Conservation (phyloP, 2,888 invertebrate genomes). For the Caradrina kadenii region DNA sequence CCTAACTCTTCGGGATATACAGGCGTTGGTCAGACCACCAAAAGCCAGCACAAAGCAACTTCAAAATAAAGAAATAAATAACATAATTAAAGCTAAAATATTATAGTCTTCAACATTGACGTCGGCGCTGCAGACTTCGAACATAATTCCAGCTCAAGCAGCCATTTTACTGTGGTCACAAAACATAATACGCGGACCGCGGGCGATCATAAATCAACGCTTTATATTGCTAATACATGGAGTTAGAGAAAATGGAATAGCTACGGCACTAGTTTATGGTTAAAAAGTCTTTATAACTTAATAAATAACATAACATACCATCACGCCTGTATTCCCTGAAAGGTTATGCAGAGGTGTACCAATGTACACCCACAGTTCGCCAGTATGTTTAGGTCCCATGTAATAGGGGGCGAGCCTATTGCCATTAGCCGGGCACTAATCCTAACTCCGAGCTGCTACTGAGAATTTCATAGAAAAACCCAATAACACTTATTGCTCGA, state of each 20-base stretch:
- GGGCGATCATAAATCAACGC: constrained; percentile 47
- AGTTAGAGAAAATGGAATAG: constrained; percentile 38
- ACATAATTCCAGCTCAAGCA: constrained; percentile 30
- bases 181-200: constrained; percentile 44
- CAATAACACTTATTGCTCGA: too few relatives aligned
- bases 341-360: too few relatives aligned
- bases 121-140: constrained; percentile 22
- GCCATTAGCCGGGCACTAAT: too few relatives aligned
- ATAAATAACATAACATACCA: too few relatives aligned
- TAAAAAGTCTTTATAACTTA: too few relatives aligned
- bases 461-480: too few relatives aligned
- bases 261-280: not conserved
- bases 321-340: too few relatives aligned
- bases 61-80: constrained; percentile 31
- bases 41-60: not conserved
- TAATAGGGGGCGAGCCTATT: too few relatives aligned
- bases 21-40: not conserved
- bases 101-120: constrained; percentile 21
- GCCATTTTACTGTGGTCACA: constrained; percentile 52
- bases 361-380: too few relatives aligned
- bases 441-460: too few relatives aligned
- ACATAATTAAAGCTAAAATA: constrained; percentile 6
- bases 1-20: too few relatives aligned
- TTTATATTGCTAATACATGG: constrained; percentile 17
- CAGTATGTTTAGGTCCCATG: too few relatives aligned